These are phyloP conservation scores for Drosophila mayaguana DNA, from an alignment of 2,888 invertebrate genomes.

Conservation along the genomic window DNA sequence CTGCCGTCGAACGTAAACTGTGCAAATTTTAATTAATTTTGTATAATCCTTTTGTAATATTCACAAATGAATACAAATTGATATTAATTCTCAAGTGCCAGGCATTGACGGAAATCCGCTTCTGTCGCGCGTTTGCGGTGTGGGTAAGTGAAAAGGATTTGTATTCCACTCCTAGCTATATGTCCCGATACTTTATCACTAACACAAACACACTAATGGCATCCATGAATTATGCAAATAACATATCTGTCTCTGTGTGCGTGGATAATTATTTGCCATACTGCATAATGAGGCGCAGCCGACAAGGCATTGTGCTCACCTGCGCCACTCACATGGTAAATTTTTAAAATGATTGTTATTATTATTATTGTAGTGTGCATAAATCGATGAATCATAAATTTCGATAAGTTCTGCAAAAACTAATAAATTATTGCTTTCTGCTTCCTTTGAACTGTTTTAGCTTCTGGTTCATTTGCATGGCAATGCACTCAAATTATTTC, in stretches of 20 bases:
- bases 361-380: slow-evolving; percentile 19
- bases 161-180: slow-evolving; percentile 18
- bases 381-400: slow-evolving; percentile 75
- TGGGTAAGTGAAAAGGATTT: slow-evolving; percentile 61
- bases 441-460: slow-evolving; percentile 48
- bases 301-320: slow-evolving; percentile 25
- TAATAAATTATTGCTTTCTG: slow-evolving; percentile 46
- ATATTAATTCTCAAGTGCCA: slow-evolving; percentile 75
- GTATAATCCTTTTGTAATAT: slow-evolving; percentile 78
- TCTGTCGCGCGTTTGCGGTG: slow-evolving; percentile 19
- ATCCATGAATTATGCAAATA: slow-evolving; percentile 74
- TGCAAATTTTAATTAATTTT: slow-evolving; percentile 77
- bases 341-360: slow-evolving; percentile 4
- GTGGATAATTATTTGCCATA: slow-evolving; percentile 37
- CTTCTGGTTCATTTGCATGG: slow-evolving; percentile 20
- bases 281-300: slow-evolving; percentile 21
- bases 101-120: slow-evolving; percentile 70
- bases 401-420: slow-evolving; percentile 44
- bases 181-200: slow-evolving; percentile 26
- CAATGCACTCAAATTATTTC: slow-evolving; percentile 1
- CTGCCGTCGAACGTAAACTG: slow-evolving; percentile 50
- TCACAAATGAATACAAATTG: slow-evolving; percentile 80
- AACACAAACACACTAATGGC: slow-evolving; percentile 41
- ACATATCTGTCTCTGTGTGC: slow-evolving; percentile 19
- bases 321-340: slow-evolving; percentile 16